Evolutionary conservation across 2,888 invertebrate genomes (phyloP).

Genomic region (Phorcus lineatus): DNA sequence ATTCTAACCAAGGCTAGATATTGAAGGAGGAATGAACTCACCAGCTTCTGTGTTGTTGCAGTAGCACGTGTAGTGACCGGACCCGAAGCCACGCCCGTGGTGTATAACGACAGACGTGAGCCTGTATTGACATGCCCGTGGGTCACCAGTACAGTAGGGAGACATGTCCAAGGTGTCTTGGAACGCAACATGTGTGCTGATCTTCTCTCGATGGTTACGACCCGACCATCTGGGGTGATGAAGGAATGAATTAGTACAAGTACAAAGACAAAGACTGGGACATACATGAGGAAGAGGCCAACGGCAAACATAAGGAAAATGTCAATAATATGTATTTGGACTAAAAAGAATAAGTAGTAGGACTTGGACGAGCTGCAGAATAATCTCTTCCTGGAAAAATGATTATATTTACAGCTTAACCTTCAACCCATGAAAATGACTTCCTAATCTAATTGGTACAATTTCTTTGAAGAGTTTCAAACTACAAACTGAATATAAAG

Average conservation of each 20-base stretch:
- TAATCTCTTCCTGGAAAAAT: too few species aligned
- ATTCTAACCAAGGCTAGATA: neutral
- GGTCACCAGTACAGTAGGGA: conserved; percentile 57
- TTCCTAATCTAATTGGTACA: too few species aligned
- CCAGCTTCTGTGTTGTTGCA: conserved; percentile 71
- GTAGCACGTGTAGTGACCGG: conserved; percentile 74
- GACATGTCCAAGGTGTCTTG: conserved; percentile 66
- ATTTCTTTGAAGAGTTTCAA: too few species aligned
- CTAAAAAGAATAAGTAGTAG: too few species aligned
- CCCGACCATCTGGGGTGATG: conserved; percentile 69
- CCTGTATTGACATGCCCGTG: conserved; percentile 52
- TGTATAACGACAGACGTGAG: conserved; percentile 73
- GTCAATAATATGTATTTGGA: neutral
- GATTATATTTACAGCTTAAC: too few species aligned
- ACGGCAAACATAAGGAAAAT: neutral
- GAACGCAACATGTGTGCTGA: conserved; percentile 71
- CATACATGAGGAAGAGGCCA: neutral
- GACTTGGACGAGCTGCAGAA: too few species aligned
- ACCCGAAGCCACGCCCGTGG: conserved; percentile 74
- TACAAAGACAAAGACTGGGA: neutral
- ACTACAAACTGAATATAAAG: too few species aligned
- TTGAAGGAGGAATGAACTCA: conserved; percentile 38
- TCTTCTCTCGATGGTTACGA: conserved; percentile 71
- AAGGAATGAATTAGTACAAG: neutral
- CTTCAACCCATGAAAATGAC: too few species aligned